phyloP scores from a whole-genome alignment of 2,888 invertebrate species.

The Lysandra bellargus region DNA sequence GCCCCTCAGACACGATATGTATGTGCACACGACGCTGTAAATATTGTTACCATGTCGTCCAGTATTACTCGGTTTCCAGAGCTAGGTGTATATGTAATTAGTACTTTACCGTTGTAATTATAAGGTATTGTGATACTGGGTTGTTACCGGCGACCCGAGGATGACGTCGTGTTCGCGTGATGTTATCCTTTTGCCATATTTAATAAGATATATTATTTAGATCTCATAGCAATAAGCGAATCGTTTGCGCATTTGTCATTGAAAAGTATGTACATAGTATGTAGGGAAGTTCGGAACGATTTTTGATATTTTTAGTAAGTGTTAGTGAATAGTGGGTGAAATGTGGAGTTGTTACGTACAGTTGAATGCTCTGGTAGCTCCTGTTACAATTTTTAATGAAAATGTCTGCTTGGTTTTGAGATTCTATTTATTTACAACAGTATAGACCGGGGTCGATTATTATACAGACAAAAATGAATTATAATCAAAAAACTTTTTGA shows the following conservation, averaged over 20 bases:
- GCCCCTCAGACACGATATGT: slow-evolving; percentile 50
- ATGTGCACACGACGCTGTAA: slow-evolving; percentile 57
- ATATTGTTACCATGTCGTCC: slow-evolving; percentile 49
- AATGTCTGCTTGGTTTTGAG: slow-evolving; percentile 17
- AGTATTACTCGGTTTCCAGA: slow-evolving; percentile 44
- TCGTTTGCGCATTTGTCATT: slow-evolving; percentile 43
- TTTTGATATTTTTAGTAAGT: not conserved
- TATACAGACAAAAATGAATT: not conserved
- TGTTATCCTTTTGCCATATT: slow-evolving; percentile 60
- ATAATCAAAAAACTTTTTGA: not conserved
- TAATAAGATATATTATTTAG: slow-evolving; percentile 60
- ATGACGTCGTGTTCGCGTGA: slow-evolving; percentile 18
- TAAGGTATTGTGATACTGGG: slow-evolving; percentile 38
- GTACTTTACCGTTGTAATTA: slow-evolving; percentile 38
- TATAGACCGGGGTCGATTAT: not conserved
- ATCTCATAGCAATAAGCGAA: slow-evolving; percentile 73
- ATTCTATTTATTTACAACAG: slow-evolving; percentile 1
- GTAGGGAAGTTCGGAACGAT: not conserved
- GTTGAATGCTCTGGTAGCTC: not conserved
- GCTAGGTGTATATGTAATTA: slow-evolving; percentile 35
- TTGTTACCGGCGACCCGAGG: slow-evolving; percentile 26
- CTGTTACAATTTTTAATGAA: not conserved
- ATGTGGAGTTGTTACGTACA: not conserved
- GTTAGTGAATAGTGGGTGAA: not conserved
- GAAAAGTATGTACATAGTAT: not conserved